Base-by-base conservation (phyloP, 2,113 vertebrate genomes). In the Psittacus erithacus region DNA sequence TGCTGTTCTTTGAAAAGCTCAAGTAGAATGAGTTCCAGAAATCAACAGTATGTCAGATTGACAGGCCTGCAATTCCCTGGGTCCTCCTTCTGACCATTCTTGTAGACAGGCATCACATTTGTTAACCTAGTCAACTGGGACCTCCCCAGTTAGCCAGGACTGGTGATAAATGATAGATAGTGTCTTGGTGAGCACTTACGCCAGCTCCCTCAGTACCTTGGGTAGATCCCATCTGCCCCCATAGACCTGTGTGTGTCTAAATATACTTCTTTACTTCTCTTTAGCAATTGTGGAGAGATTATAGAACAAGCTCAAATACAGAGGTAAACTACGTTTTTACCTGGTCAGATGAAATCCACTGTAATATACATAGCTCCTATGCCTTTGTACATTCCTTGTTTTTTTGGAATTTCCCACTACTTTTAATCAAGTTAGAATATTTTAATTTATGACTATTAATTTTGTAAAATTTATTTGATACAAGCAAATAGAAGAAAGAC, bases 51-150 rank as follows among this genome's bases (percentile, higher is more conserved):
- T 67, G 15, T 59, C 53, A 53, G 31, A 27, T 6, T 64, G 35
- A 24, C 4, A 77, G 33, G 4, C 2, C 14, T 85, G 6, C 27
- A 75, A 17, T 23, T 29, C 13, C 9, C 20, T 4, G 1, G 17
- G 85, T 63, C 9, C 7, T 85, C 20, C 11, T 67, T 68, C 73
- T n/a, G 6, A 18, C 6, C 6, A 4, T 86, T 49, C 52, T 55
- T 41, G 12, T 60, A 31, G 15, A 20, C 7, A 5, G 2, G 4
- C 0, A 0, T 12, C 46, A 53, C 11, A 7, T 39, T 82, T 47
- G 3, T 6, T 24, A 25, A 35, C 13, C 17, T 70, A 53, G 46
- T 13, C 15, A 24, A 2, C 7, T 4, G 12, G 15, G 31, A 71
- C 38, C 10, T 88, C 7, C 28, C 13, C 0, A 0, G 41, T 29